Conservation (phyloP, 2,888 invertebrate genomes). For the Sphecodes monilicornis region DNA sequence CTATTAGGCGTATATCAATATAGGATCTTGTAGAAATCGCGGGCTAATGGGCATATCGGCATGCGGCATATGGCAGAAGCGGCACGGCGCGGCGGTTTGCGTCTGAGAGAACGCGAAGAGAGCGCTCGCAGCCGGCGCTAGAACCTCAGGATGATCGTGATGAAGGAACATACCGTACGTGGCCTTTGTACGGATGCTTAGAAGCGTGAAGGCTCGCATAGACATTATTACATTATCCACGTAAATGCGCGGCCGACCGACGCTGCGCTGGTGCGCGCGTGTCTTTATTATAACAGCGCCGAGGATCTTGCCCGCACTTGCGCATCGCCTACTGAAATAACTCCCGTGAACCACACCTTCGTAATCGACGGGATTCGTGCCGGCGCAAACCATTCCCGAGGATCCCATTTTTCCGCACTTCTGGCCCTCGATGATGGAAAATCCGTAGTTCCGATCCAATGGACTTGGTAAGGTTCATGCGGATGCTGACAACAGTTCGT, state of each 20-base stretch:
- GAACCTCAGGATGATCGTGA: constrained; percentile 57
- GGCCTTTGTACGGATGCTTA: constrained; percentile 71
- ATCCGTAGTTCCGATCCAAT: background rate
- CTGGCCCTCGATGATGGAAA: background rate
- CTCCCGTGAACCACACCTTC: constrained; percentile 60
- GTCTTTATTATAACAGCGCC: constrained; percentile 58
- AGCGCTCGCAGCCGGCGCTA: constrained; percentile 16
- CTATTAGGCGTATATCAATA: constrained; percentile 78
- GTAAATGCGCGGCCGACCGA: constrained; percentile 39
- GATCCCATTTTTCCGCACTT: constrained; percentile 5
- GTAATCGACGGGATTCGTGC: constrained; percentile 58
- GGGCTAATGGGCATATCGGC: constrained; percentile 76
- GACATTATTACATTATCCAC: constrained; percentile 63
- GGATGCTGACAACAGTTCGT: background rate
- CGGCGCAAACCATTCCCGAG: constrained; percentile 39
- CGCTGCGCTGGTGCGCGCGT: constrained; percentile 31
- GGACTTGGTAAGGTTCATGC: background rate
- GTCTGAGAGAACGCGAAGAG: constrained; percentile 43
- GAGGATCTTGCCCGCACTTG: constrained; percentile 29
- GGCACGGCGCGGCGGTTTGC: constrained; percentile 40
- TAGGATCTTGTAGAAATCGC: constrained; percentile 77
- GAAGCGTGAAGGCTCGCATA: constrained; percentile 69
- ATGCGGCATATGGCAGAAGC: constrained; percentile 68
- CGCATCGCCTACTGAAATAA: constrained; percentile 45
- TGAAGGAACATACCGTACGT: constrained; percentile 65